Percentiles rank a stretch among this genome's conserved stretches.
These are phyloP conservation scores for Willisornis vidua DNA, from an alignment of 2,113 vertebrate species.

Conservation along the genomic window DNA sequence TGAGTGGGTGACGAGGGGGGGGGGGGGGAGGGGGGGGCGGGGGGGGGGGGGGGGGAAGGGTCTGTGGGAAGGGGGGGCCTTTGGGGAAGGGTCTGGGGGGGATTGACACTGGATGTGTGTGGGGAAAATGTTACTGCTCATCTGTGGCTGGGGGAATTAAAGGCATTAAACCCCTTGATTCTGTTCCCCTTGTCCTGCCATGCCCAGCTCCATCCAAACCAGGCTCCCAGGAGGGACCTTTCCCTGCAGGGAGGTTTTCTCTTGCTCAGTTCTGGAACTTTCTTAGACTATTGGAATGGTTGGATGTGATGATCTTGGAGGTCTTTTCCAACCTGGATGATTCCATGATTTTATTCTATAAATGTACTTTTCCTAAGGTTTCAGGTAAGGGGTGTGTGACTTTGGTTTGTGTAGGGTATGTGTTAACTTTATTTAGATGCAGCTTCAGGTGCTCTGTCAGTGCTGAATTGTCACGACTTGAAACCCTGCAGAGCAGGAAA, in stretches of 20 bases:
- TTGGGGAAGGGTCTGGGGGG: too few relatives aligned
- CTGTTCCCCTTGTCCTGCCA: neutral
- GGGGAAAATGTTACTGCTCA: rapidly evolving
- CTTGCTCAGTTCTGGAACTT: neutral
- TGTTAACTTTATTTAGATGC: neutral
- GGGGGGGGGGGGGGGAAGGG: too few relatives aligned
- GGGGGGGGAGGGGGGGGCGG: too few relatives aligned
- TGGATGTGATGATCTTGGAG: neutral
- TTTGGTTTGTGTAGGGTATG: rapidly evolving
- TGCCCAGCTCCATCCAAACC: neutral
- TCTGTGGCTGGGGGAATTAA: neutral
- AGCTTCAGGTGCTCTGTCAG: neutral
- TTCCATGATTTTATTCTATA: rapidly evolving
- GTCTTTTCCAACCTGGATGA: rapidly evolving
- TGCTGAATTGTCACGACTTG: neutral
- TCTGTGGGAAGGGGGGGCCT: neutral
- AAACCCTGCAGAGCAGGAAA: conserved; percentile 17
- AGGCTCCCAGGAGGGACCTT: neutral
- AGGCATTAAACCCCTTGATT: neutral
- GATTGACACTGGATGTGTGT: neutral
- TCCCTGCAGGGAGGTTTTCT: neutral
- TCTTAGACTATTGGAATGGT: rapidly evolving
- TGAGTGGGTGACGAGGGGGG: neutral
- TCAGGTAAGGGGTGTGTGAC: rapidly evolving
- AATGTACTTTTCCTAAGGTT: neutral